Conservation (phyloP, 2,113 vertebrate genomes). For the Rhea pennata region DNA sequence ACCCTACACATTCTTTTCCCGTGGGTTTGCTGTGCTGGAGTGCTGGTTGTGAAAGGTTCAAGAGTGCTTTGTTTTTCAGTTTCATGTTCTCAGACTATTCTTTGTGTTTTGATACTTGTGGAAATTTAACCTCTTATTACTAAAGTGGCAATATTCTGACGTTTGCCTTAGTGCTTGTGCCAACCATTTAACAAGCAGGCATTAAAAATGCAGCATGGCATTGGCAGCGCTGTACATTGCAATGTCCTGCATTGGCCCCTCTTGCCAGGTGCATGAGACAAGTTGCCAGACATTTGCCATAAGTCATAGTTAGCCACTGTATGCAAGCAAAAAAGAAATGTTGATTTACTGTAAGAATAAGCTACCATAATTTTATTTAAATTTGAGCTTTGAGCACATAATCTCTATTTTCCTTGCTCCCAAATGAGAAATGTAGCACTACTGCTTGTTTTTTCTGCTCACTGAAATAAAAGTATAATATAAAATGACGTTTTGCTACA, state of each 20-base stretch:
- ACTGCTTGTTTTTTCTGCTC: neutral
- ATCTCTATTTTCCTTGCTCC: neutral
- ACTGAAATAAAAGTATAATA: neutral
- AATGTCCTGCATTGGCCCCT: neutral
- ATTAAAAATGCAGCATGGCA: neutral
- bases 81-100: neutral
- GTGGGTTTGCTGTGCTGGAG: conserved; percentile 8
- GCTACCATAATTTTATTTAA: neutral
- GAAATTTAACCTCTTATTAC: conserved; percentile 13
- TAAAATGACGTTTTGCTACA: neutral
- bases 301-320: neutral
- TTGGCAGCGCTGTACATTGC: neutral
- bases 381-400: neutral
- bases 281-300: neutral
- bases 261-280: neutral
- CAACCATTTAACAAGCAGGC: neutral
- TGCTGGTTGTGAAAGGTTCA: conserved; percentile 10
- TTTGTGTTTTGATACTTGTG: conserved; percentile 18
- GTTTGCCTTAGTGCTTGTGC: neutral
- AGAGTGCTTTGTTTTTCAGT: conserved; percentile 18
- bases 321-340: neutral
- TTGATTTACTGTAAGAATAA: neutral
- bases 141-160: neutral
- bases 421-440: neutral
- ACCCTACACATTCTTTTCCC: neutral